Conservation (phyloP, 2,888 invertebrate species). For the Orchesellides sinensis region DNA sequence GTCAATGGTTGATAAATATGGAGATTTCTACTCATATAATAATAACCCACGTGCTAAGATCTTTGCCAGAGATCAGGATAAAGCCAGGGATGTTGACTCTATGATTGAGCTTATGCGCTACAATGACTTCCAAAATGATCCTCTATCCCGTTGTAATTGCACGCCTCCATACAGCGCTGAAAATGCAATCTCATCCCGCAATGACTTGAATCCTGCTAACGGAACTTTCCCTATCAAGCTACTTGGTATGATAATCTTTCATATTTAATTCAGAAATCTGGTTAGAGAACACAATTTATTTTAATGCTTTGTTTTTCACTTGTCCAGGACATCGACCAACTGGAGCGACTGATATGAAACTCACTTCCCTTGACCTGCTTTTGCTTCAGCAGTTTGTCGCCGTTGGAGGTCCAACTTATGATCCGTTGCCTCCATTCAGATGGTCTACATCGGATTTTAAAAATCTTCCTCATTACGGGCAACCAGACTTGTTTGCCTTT, state of each 20-base stretch:
- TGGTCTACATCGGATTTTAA: slow-evolving; percentile 86
- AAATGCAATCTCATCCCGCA: slow-evolving; percentile 84
- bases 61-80: slow-evolving; percentile 81
- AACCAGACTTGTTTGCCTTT: slow-evolving; percentile 87
- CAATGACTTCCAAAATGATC: slow-evolving; percentile 85
- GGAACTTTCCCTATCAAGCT: slow-evolving; percentile 85
- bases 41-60: slow-evolving; percentile 83
- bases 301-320: no score
- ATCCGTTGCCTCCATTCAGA: slow-evolving; percentile 84
- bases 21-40: slow-evolving; percentile 82
- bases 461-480: slow-evolving; percentile 82
- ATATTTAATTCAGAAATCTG: not conserved
- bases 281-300: not conserved
- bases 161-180: slow-evolving; percentile 84
- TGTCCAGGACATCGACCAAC: slow-evolving; percentile 82
- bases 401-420: slow-evolving; percentile 77
- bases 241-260: slow-evolving; percentile 76
- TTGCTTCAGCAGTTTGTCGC: slow-evolving; percentile 73
- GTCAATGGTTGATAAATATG: slow-evolving; percentile 79
- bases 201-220: slow-evolving; percentile 84
- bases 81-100: slow-evolving; percentile 80
- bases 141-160: slow-evolving; percentile 83
- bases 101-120: slow-evolving; percentile 83
- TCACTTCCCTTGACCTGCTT: slow-evolving; percentile 70
- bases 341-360: slow-evolving; percentile 83